Percentiles rank a stretch among this genome's conserved stretches.
Evolutionary conservation across 2,888 invertebrate species (phyloP).

Genomic region (Syrphus vitripennis): DNA sequence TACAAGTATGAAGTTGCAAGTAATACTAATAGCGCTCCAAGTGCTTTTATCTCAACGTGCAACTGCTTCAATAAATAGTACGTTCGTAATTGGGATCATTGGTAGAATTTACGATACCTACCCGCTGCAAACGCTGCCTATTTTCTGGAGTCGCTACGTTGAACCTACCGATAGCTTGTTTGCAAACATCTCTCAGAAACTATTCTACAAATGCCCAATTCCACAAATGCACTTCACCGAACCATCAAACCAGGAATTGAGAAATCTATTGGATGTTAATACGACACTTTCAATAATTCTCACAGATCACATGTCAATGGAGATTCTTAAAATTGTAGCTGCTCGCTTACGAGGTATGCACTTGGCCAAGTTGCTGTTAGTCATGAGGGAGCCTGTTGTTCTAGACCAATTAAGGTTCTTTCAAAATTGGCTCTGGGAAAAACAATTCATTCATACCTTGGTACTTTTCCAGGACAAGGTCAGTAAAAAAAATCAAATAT

Average conservation of each 20-base stretch:
- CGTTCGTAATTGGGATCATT: constrained; percentile 29
- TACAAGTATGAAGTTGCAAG: constrained; percentile 30
- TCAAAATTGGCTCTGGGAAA: constrained; percentile 38
- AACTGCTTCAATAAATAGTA: constrained; percentile 16
- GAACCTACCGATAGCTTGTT: background rate
- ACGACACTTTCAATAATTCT: constrained; percentile 17
- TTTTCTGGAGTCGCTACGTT: constrained; percentile 11
- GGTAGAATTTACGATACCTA: constrained; percentile 8
- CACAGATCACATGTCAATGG: constrained; percentile 24
- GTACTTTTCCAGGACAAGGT: constrained; percentile 28
- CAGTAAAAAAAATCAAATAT: constrained; percentile 15
- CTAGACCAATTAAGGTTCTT: constrained; percentile 11
- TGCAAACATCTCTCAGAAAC: background rate
- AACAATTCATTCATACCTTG: constrained; percentile 24
- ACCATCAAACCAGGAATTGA: background rate
- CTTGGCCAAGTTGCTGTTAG: constrained; percentile 23
- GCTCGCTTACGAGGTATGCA: constrained; percentile 42
- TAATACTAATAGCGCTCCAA: background rate
- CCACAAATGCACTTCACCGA: constrained; percentile 35
- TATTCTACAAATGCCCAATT: background rate
- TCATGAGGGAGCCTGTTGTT: constrained; percentile 12
- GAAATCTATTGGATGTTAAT: background rate
- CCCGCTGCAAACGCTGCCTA: constrained; percentile 8
- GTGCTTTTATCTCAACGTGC: background rate
- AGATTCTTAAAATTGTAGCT: background rate